Evolutionary conservation across 2,113 vertebrate species (phyloP), one percentile per base, ranked within the genome.

Genomic region (Oryzias javanicus): DNA sequence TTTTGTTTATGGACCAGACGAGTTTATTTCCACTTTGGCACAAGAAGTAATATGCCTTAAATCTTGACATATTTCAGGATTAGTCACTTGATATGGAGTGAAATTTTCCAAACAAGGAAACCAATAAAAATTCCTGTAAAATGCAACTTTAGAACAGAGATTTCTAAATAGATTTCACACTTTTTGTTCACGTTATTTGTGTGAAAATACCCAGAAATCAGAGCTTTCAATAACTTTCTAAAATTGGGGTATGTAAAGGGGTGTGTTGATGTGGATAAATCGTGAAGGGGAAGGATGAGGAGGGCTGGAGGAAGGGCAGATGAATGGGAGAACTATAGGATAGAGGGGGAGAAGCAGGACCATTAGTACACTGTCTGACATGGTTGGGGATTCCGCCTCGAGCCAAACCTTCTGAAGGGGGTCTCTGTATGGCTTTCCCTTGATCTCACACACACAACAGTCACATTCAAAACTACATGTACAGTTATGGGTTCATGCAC

Each of bases 351-450:
- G 46, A 44, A 56, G 53, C 60, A 67, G 71, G 57, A 73, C 67
- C 72, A 70, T 80, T 79, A 79, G 70, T 76, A 6, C 64, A 57
- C 66, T 82, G 70, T 80, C 68, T 80, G 83, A 87, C 81, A 86
- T 85, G 69, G 72, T 81, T 64, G 65, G 67, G 65, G 76, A 80
- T 79, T 82, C 74, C 66, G 73, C 84, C 82, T 61, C 42, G 15
- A 79, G 83, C 67, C 66, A 67, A 18, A 72, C 47, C 44, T 16
- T 62, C 80, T 81, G 85, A 88, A 86, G 76, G 80, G 56, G 74
- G 76, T 65, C 72, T 83, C 49, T 49, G 49, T 60, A 62, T 64
- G 58, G 49, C 54, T 55, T 59, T 46, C 51, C 14, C 52, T 41
- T 57, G 49, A 16, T 68, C 73, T 62, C 25, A 52, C 60, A 70